Base-by-base conservation (phyloP, 2,113 vertebrate genomes). In the Dromiciops gliroides region DNA sequence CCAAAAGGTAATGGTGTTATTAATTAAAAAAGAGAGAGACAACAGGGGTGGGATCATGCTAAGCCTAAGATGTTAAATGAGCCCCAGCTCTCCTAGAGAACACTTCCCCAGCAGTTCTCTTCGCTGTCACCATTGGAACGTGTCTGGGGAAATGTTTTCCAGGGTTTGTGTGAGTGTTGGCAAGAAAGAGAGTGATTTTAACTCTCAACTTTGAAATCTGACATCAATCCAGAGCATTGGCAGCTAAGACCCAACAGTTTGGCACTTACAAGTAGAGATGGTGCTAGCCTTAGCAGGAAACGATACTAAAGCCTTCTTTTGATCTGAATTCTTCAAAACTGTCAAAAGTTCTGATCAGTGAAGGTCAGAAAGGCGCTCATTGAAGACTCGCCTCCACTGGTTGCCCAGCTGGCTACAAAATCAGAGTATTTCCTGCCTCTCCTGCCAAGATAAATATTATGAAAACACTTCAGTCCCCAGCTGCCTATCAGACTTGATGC, bases 371-470 rank as follows among this genome's bases (percentile, higher is more conserved):
- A 91, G 96, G 53, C 48, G 89, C 56, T 96, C 95, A 93, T 91
- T 60, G 90, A 96, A 0, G 0, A 92, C 49, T 92, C 94, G 31
- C 96, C 91, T 94, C 53, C 51, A 97, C 90, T 52, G 26, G 25
- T 95, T 95, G 92, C 95, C 91, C 91, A 92, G 90, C 51, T 97
- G 92, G 67, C 90, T 95, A 56, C 25, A 95, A 95, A 97, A 93
- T 10, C 48, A 92, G 94, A 97, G 95, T 90, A 83, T 53, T 97
- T 96, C 92, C 93, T 97, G 8, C 25, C 91, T 48, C 47, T 67
- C 52, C 44, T 95, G 92, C 50, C 93, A 97, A 97, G 97, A 91
- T 95, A 98, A 98, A 97, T 91, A 60, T 95, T 98, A 97, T 96
- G 94, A 97, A 98, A 98, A 88, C 16, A 0, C 94, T 96, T 31